phyloP scores from a whole-genome alignment of 2,113 vertebrate genomes.

The Cyprinodon variegatus region DNA sequence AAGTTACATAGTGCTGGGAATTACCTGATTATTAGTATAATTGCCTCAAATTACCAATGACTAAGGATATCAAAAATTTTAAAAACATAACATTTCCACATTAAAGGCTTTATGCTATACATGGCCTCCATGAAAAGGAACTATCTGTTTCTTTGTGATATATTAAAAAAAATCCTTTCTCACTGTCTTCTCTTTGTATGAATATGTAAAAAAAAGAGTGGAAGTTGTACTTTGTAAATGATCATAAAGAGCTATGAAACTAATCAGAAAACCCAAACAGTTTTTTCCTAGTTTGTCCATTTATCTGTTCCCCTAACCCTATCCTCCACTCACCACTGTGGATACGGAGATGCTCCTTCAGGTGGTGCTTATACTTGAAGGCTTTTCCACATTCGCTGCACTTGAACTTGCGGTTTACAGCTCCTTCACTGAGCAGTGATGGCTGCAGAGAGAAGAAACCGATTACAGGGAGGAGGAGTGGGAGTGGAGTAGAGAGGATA shows the following conservation, averaged over 20 bases:
- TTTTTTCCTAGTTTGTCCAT: too few species aligned
- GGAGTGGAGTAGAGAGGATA: conserved; percentile 38
- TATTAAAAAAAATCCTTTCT: not conserved
- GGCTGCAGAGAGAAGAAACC: conserved; percentile 77
- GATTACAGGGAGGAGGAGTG: conserved; percentile 44
- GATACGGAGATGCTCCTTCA: conserved; percentile 98
- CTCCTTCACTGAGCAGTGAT: conserved; percentile 89
- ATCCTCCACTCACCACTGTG: conserved; percentile 89
- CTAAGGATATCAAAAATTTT: not conserved
- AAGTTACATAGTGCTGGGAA: not conserved
- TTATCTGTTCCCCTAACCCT: not conserved
- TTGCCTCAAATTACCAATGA: not conserved
- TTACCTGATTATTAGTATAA: not conserved
- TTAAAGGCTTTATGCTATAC: not conserved
- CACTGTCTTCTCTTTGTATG: not conserved
- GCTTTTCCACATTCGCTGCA: conserved; percentile 98
- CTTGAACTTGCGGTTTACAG: conserved; percentile 98
- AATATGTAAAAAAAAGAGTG: not conserved
- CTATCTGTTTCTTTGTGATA: not conserved
- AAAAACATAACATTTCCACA: not conserved
- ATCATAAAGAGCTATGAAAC: too few species aligned
- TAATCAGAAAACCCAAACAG: not conserved
- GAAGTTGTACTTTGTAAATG: too few species aligned
- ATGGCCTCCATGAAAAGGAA: not conserved
- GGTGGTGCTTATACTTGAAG: conserved; percentile 98